Evolutionary conservation across 1,140 invertebrate genomes (phyloP), one percentile per base, ranked within the genome.

Genomic region (Metaphire vulgaris): DNA sequence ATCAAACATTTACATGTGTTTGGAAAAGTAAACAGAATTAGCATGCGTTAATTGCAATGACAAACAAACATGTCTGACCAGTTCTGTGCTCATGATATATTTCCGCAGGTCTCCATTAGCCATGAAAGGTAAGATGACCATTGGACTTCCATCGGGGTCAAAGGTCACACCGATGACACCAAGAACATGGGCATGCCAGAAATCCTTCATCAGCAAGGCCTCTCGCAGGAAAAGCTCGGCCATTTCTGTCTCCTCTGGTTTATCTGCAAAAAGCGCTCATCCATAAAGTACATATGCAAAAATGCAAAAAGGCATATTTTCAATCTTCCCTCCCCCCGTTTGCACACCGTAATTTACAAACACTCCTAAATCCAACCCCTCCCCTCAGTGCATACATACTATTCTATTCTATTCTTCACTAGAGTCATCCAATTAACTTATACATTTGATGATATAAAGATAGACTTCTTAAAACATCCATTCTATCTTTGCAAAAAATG

Each of bases 171-270:
- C 88, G 29, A 87, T 86, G 29, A 88, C 79, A 1, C 81, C 81
- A 1, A 88, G 79, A 0, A 88, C 87, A 81, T 88, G 87, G 0
- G 76, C 69, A 76, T 88, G 87, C 56, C 87, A 80, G 79, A 88
- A 88, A 76, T 88, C 87, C 77, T 88, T 88, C 88, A 88, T 88
- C 73, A 87, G 84, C 14, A 88, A 74, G 0, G 86, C 88, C 81
- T 88, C 88, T 28, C 86, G 81, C 1, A 88, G 79, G 75, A 88
- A 88, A 32, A 82, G 80, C 64, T 86, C 81, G 15, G 85, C 78
- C 77, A 78, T 78, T 31, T 78, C 77, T 16, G 73, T 78, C 34
- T 78, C 77, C n/a, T 74, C 77, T 0, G 77, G 75, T 71, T 78
- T 78, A 41, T 78, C 73, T 78, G n/a, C n/a, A n/a, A n/a, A n/a